A percentile compares a stretch with the other conserved stretches of the same genome.
Evolutionary conservation across 2,113 vertebrate species (phyloP).

Genomic region (Gobio gobio): DNA sequence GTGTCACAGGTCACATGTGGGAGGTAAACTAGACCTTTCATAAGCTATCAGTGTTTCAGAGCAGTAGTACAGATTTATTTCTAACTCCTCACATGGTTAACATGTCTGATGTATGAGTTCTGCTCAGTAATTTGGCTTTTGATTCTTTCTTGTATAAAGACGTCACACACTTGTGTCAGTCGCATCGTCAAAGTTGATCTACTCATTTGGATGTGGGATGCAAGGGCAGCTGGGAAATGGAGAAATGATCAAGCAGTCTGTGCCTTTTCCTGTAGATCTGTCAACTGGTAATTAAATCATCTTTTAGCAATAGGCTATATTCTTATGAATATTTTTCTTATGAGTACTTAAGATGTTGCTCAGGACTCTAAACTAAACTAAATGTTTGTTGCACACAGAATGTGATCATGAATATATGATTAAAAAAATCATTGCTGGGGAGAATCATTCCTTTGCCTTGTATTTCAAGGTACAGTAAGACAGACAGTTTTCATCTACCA

Average conservation of each 20-base stretch:
- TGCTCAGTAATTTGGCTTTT: neutral
- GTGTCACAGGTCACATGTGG: slow-evolving; percentile 88
- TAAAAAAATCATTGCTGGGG: slow-evolving; percentile 65
- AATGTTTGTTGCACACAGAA: slow-evolving; percentile 49
- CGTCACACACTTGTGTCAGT: slow-evolving; percentile 67
- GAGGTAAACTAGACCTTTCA: slow-evolving; percentile 70
- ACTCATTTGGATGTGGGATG: slow-evolving; percentile 66
- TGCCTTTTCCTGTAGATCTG: slow-evolving; percentile 63
- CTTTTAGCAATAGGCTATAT: neutral
- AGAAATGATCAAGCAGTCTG: slow-evolving; percentile 42
- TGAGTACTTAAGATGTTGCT: neutral
- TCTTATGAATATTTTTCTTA: neutral
- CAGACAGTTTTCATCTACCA: neutral
- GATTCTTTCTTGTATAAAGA: slow-evolving; percentile 49
- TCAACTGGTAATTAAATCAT: slow-evolving; percentile 35
- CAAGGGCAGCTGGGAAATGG: slow-evolving; percentile 67
- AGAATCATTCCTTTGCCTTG: slow-evolving; percentile 65
- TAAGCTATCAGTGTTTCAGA: neutral
- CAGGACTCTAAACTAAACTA: neutral
- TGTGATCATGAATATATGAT: neutral
- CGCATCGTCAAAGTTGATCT: slow-evolving; percentile 52
- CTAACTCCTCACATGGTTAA: neutral
- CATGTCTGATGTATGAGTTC: neutral
- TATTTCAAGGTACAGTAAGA: slow-evolving; percentile 56
- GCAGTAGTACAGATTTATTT: neutral